Conservation (phyloP, 2,888 invertebrate species). For the Drosophila gaucha region DNA sequence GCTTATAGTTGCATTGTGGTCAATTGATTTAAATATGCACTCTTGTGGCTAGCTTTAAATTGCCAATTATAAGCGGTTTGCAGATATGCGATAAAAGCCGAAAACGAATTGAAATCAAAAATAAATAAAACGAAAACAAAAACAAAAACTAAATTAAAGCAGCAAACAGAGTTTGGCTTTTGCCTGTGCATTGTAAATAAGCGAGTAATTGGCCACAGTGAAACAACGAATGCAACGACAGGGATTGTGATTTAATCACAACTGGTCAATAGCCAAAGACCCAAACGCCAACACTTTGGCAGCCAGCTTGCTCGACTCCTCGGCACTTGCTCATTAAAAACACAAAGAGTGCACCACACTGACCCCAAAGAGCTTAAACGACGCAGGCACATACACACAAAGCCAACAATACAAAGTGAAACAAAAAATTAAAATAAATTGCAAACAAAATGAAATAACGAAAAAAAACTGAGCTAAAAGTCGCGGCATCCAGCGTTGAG, state of each 20-base stretch:
- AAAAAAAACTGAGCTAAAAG: constrained; percentile 26
- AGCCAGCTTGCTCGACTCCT: constrained; percentile 5
- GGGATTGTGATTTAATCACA: constrained; percentile 67
- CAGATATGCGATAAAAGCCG: constrained; percentile 63
- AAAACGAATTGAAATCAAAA: constrained; percentile 22
- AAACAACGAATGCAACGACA: constrained; percentile 32
- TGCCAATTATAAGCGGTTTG: constrained; percentile 68
- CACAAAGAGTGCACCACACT: constrained; percentile 67
- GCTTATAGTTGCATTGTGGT: constrained; percentile 28
- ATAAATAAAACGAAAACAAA: constrained; percentile 32
- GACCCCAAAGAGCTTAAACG: constrained; percentile 73
- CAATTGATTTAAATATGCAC: constrained; percentile 71
- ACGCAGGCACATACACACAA: constrained; percentile 18
- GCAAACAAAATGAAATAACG: constrained; percentile 49
- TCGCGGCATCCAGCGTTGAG: constrained; percentile 60
- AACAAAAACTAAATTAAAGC: constrained; percentile 43
- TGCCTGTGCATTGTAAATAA: constrained; percentile 62
- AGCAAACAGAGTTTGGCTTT: constrained; percentile 52
- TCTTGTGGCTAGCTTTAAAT: constrained; percentile 64
- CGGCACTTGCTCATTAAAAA: constrained; percentile 74
- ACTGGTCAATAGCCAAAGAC: constrained; percentile 58
- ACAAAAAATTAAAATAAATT: constrained; percentile 71
- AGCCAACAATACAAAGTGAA: constrained; percentile 56
- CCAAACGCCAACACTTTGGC: constrained; percentile 74
- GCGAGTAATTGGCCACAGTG: constrained; percentile 70